Percentiles rank a stretch among this genome's conserved stretches.
These are phyloP conservation scores for Momotus momota DNA, from an alignment of 2,797 vertebrate genomes.

Conservation along the genomic window DNA sequence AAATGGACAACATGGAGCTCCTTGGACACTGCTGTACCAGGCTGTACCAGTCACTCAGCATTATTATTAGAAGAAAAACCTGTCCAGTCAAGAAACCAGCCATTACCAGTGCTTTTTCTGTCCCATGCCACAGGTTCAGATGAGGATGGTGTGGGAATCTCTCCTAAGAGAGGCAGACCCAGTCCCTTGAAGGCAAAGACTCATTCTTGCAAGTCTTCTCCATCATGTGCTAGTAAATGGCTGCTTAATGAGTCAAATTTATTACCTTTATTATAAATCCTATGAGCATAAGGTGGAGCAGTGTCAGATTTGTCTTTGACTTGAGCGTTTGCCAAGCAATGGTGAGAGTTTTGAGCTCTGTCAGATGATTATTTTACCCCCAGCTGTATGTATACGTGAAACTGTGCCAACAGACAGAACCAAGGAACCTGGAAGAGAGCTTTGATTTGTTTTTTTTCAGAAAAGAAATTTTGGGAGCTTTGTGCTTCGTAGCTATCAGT, in stretches of 20 bases:
- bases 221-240: not conserved
- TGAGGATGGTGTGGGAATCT: not conserved
- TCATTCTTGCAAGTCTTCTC: not conserved
- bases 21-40: not conserved
- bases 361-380: not conserved
- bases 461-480: not conserved
- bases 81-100: not conserved
- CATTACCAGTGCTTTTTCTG: not conserved
- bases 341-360: not conserved
- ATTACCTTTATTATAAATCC: slow-evolving; percentile 9
- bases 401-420: not conserved
- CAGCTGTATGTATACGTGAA: not conserved
- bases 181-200: not conserved
- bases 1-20: not conserved
- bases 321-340: slow-evolving; percentile 11
- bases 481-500: not conserved
- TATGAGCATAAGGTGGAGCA: not conserved
- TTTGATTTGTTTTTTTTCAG: not conserved
- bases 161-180: not conserved
- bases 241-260: not conserved
- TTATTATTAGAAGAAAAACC: not conserved
- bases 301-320: not conserved
- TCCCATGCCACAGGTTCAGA: not conserved
- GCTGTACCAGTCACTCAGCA: not conserved
- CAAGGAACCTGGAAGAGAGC: not conserved